Percentiles rank a stretch among this genome's conserved stretches.
phyloP scores from a whole-genome alignment of 2,797 vertebrate species.

The Gadopsis bispinosus region DNA sequence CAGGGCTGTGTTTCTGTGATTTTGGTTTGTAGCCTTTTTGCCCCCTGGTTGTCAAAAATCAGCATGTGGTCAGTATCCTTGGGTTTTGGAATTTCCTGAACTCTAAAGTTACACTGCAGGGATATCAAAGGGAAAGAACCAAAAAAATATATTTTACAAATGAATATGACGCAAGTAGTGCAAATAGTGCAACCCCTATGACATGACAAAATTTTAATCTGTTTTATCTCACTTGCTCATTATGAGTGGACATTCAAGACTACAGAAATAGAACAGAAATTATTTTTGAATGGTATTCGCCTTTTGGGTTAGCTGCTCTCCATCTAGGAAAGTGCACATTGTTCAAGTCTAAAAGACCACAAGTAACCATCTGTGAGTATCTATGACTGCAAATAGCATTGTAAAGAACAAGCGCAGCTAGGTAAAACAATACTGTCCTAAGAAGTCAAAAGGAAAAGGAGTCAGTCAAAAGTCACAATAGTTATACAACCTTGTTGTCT shows the following conservation, averaged over 20 bases:
- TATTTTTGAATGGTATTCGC: slow-evolving; percentile 24
- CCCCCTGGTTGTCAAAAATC: neutral
- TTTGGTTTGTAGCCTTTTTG: neutral
- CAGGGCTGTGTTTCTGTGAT: no score
- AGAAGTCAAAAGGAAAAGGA: slow-evolving; percentile 42
- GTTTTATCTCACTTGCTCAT: neutral
- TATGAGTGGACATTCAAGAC: neutral
- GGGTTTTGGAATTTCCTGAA: neutral
- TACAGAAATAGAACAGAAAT: slow-evolving; percentile 23
- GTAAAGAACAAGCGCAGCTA: slow-evolving; percentile 47
- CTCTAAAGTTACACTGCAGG: neutral
- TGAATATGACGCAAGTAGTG: neutral
- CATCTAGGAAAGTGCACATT: slow-evolving; percentile 21
- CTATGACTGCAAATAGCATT: slow-evolving; percentile 21
- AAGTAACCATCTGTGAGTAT: slow-evolving; percentile 28
- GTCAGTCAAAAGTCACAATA: slow-evolving; percentile 51
- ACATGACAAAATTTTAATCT: neutral
- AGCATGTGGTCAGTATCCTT: neutral
- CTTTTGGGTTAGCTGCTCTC: slow-evolving; percentile 33
- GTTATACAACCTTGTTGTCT: slow-evolving; percentile 48
- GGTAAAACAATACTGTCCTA: slow-evolving; percentile 30
- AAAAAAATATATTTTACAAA: neutral
- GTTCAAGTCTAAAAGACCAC: slow-evolving; percentile 42
- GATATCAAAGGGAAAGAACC: neutral
- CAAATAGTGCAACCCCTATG: neutral